Evolutionary conservation across 2,797 vertebrate genomes (phyloP).

Genomic region (Scolopax bukidnonensis): DNA sequence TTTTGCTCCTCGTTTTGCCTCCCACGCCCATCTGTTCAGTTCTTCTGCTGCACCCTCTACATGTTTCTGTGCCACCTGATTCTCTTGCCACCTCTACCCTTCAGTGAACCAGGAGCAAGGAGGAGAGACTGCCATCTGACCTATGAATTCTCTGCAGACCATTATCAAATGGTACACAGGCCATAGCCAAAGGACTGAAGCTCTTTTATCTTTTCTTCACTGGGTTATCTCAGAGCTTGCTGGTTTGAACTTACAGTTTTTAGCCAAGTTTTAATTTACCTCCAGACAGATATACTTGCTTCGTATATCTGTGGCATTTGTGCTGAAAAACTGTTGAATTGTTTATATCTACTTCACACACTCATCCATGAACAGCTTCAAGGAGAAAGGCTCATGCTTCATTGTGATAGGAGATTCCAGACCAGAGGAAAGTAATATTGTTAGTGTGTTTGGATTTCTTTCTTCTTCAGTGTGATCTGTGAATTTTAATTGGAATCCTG

Average conservation of each 20-base stretch:
- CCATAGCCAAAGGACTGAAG: not conserved
- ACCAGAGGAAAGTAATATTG: not conserved
- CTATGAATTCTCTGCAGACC: not conserved
- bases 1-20: conserved; percentile 11
- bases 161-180: rapidly evolving
- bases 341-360: not conserved
- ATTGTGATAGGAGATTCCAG: not conserved
- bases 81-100: not conserved
- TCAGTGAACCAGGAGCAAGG: not conserved
- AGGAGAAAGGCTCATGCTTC: not conserved
- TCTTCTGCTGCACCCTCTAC: conserved; percentile 7
- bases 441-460: not conserved
- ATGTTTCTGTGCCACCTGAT: conserved; percentile 17
- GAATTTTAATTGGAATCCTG: not conserved
- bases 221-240: not conserved
- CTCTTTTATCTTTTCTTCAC: not conserved
- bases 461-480: not conserved
- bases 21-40: conserved; percentile 61
- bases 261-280: not conserved
- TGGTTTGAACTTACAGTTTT: not conserved
- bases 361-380: not conserved
- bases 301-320: not conserved
- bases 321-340: not conserved
- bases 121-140: not conserved
- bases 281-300: not conserved